phyloP scores from a whole-genome alignment of 37 sponge, comb jelly and placozoan species.

The Cladorhizidae sp. region DNA sequence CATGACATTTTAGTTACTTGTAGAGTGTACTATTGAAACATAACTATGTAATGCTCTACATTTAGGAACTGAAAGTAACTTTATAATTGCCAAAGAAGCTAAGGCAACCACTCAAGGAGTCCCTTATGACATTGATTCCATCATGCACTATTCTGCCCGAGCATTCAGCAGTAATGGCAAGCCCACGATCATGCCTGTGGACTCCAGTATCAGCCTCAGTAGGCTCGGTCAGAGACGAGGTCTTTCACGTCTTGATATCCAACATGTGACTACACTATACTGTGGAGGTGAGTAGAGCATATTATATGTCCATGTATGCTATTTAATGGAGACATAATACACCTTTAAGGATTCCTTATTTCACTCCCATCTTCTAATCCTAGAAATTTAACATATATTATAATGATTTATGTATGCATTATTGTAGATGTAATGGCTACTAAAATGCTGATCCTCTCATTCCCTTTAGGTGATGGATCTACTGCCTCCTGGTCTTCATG shows the following conservation, averaged over 20 bases:
- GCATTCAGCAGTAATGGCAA: constrained; percentile 71
- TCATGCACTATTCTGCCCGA: constrained; percentile 76
- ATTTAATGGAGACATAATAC: no score
- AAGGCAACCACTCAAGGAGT: constrained; percentile 71
- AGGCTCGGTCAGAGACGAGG: constrained; percentile 68
- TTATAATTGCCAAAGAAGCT: constrained; percentile 39
- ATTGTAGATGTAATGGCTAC: no score
- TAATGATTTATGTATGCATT: no score
- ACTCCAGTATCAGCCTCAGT: neutral
- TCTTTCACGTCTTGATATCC: constrained; percentile 45
- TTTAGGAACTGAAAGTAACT: constrained; percentile 60
- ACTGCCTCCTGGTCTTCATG: no score
- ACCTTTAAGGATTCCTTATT: no score
- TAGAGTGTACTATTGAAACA: neutral
- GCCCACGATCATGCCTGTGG: constrained; percentile 57
- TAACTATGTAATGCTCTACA: neutral
- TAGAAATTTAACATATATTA: no score
- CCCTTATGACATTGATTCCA: constrained; percentile 71
- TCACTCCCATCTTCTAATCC: no score
- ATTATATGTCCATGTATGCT: no score
- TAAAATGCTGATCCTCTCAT: no score
- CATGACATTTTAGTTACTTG: no score
- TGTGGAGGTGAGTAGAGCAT: constrained; percentile 18
- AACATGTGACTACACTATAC: constrained; percentile 71
- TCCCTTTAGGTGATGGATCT: no score